Percentiles rank a stretch among this genome's conserved stretches.
Evolutionary conservation across 2,888 invertebrate genomes (phyloP).

Genomic region (Meteorus cinctellus): DNA sequence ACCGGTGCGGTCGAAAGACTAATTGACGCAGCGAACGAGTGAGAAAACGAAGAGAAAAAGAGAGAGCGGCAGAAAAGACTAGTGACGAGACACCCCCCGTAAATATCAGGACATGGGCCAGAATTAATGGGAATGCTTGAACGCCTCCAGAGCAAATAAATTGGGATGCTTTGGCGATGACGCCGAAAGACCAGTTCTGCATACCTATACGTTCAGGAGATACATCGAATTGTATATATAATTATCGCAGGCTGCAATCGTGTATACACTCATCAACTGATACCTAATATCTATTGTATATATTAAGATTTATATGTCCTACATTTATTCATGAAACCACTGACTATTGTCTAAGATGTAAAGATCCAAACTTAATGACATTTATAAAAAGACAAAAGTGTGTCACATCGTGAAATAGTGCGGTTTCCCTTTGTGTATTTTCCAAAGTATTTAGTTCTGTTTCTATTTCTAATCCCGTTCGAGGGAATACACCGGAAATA

Average conservation of each 20-base stretch:
- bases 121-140: slow-evolving; percentile 61
- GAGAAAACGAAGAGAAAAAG: slow-evolving; percentile 48
- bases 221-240: slow-evolving; percentile 15
- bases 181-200: slow-evolving; percentile 26
- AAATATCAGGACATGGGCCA: slow-evolving; percentile 57
- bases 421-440: neutral
- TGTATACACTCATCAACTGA: neutral
- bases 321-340: neutral
- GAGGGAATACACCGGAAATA: slow-evolving; percentile 45
- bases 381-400: too few relatives aligned
- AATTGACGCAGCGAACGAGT: slow-evolving; percentile 61
- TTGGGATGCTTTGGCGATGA: slow-evolving; percentile 52
- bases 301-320: neutral
- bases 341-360: too few relatives aligned
- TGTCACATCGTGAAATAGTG: neutral
- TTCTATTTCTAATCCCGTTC: slow-evolving; percentile 47
- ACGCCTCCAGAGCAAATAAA: slow-evolving; percentile 57
- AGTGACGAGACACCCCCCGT: slow-evolving; percentile 55
- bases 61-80: slow-evolving; percentile 48
- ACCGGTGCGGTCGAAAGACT: slow-evolving; percentile 59
- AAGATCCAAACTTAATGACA: too few relatives aligned
- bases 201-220: neutral
- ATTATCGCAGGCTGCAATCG: slow-evolving; percentile 11
- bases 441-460: neutral
- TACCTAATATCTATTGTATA: slow-evolving; percentile 1